Evolutionary conservation across 2,113 vertebrate genomes (phyloP), one percentile per base, ranked within the genome.

Genomic region (Meriones unguiculatus): DNA sequence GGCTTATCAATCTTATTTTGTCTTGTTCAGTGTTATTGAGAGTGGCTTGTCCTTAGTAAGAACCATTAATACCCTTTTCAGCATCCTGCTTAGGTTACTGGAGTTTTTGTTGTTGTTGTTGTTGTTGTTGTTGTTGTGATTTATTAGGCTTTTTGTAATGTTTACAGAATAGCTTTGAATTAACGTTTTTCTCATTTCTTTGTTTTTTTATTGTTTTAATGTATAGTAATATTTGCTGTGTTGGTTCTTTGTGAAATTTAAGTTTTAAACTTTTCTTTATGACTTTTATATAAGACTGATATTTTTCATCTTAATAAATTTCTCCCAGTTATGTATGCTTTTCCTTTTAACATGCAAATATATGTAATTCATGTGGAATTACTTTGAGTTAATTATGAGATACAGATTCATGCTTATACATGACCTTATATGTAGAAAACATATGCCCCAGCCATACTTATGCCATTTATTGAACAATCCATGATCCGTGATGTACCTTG

Each of bases 341-440:
- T 86, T 50, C 12, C 89, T 93, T 96, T 93, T 85, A 80, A 86
- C 14, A 5, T 90, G 3, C 73, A 92, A 62, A 22, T 69, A 35
- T 62, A 50, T 38, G 28, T 41, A 52, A 38, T 94, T 91, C 28
- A 28, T 38, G 22, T 92, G 70, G 76, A 94, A n/a, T 96, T 86
- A 73, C 84, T 91, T 92, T 81, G 54, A n/a, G 65, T 93, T 95
- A 80, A 89, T 92, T 94, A 5, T 89, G 70, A 87, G 38, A 50
- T 75, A 38, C 3, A 41, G 77, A 89, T 81, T 28, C 41, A 88
- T 30, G 41, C 0, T 80, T 30, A 41, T 0, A n/a, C 1, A 32
- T 38, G 38, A 10, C 25, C 41, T 54, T 7, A 28, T 13, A 52
- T 24, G 59, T 35, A 24, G 65, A 54, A 92, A 59, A 70, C 25